Base-by-base conservation (phyloP, 2,888 invertebrate species). In the Nymphalis c-album region DNA sequence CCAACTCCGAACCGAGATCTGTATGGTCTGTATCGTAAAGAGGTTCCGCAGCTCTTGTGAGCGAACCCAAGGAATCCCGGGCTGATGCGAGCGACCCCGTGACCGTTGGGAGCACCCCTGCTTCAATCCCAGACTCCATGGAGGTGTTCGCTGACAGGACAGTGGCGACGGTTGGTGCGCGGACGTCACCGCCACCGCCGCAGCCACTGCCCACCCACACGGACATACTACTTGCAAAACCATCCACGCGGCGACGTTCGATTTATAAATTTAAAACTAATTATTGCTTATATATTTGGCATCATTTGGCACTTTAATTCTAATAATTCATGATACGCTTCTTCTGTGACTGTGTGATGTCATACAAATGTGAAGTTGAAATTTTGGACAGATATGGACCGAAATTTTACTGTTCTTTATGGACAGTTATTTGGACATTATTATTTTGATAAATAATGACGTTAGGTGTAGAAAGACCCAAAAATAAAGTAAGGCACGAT, bases 21-120 rank as follows among this genome's bases (percentile, higher is more conserved):
- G 96, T 96, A 79, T 96, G 96, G 83, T 96, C 96, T 63, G 96
- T 96, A 80, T 96, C 95, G 82, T 96, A 96, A 61, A 94, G 85
- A 48, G 94, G 94, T 78, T 95, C 95, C 2, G 90, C 92, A 7
- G 94, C 93, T 65, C 94, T 90, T 57, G 94, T 94, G 69, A 94
- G 81, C 16, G 94, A 94, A 59, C 93, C 94, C 76, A 94, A 86
- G 0, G 94, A 94, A 75, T 92, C 87, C 76, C 93, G 78, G 69
- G 93, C 87, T 64, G 93, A 91, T 74, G 93, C 83, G 75, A 95
- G 90, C 1, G 95, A 95, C 59, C 95, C 95, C 47, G 95, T 95
- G 78, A 95, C 95, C 10, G 95, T 95, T n/a, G 95, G 95, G 74
- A 94, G 88, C 80, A 95, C 95, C 45, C 94, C 94, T 1, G 94